These are phyloP conservation scores for Balaenoptera acutorostrata DNA, from an alignment of 2,113 vertebrate species.

Conservation along the genomic window DNA sequence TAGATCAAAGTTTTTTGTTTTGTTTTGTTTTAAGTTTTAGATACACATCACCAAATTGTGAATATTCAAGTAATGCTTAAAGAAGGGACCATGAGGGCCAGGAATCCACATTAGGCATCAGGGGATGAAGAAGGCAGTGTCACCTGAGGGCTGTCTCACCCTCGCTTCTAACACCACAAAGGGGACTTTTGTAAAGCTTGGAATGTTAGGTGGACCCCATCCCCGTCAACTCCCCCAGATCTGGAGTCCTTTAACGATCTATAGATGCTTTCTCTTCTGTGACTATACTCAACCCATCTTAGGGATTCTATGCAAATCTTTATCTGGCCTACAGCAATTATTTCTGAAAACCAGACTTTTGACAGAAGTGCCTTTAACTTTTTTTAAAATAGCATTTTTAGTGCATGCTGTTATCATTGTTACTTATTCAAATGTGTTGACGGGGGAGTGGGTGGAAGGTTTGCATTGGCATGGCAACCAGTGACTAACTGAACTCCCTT, in stretches of 20 bases:
- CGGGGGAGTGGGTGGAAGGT: slow-evolving; percentile 61
- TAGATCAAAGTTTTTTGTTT: not conserved
- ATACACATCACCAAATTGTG: not conserved
- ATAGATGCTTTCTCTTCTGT: not conserved
- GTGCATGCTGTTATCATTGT: slow-evolving; percentile 58
- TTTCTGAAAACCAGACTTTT: slow-evolving; percentile 64
- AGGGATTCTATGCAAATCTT: slow-evolving; percentile 27
- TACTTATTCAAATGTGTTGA: slow-evolving; percentile 68
- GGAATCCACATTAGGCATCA: not conserved
- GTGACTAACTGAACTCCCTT: slow-evolving; percentile 46
- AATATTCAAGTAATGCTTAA: not conserved
- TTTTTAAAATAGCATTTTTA: slow-evolving; percentile 62
- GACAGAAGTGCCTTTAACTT: slow-evolving; percentile 64
- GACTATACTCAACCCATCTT: slow-evolving; percentile 4
- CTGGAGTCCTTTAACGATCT: not conserved
- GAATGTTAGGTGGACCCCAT: not conserved
- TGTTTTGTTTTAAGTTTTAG: not conserved
- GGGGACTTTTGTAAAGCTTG: not conserved
- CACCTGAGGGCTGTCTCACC: not conserved
- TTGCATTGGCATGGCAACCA: slow-evolving; percentile 72
- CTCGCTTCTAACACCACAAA: not conserved
- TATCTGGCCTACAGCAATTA: slow-evolving; percentile 50
- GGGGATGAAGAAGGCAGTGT: rapidly evolving
- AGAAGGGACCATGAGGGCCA: not conserved
- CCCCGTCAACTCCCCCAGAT: rapidly evolving